phyloP scores from a whole-genome alignment of 1,140 invertebrate genomes.

The Mycetomoellerius zeteki region DNA sequence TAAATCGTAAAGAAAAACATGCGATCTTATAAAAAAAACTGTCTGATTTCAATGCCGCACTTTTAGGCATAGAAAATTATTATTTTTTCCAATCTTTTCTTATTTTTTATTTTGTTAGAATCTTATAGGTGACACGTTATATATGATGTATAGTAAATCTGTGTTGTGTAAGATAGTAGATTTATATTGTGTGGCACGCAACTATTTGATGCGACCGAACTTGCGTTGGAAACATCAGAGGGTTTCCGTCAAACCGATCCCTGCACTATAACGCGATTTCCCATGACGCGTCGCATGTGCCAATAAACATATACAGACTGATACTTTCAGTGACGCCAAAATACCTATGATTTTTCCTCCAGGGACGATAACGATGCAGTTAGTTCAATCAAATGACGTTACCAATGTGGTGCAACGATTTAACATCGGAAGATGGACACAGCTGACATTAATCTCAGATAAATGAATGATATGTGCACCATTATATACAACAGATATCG shows the following conservation, averaged over 20 bases:
- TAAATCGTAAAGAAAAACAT: neutral
- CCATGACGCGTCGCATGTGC: conserved; percentile 75
- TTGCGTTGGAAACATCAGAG: conserved; percentile 71
- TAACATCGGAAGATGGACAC: conserved; percentile 38
- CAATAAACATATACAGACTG: conserved; percentile 74
- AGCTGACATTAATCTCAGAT: conserved; percentile 60
- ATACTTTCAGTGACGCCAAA: conserved; percentile 69
- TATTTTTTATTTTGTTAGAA: neutral
- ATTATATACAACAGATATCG: neutral
- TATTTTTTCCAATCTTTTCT: neutral
- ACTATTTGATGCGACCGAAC: conserved; percentile 53
- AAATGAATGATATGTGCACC: conserved; percentile 40
- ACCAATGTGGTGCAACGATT: conserved; percentile 23
- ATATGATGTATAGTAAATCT: neutral
- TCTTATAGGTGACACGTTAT: neutral
- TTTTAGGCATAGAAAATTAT: neutral
- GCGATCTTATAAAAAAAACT: neutral
- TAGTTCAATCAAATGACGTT: conserved; percentile 30
- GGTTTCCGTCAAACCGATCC: conserved; percentile 72
- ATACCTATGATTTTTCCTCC: conserved; percentile 61
- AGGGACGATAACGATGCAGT: conserved; percentile 61
- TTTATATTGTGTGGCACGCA: conserved; percentile 23
- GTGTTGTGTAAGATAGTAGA: conserved; percentile 3
- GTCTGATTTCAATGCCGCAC: neutral
- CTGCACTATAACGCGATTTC: conserved; percentile 74